Base-by-base conservation (phyloP, 2,888 invertebrate species). In the Steromphala cineraria region DNA sequence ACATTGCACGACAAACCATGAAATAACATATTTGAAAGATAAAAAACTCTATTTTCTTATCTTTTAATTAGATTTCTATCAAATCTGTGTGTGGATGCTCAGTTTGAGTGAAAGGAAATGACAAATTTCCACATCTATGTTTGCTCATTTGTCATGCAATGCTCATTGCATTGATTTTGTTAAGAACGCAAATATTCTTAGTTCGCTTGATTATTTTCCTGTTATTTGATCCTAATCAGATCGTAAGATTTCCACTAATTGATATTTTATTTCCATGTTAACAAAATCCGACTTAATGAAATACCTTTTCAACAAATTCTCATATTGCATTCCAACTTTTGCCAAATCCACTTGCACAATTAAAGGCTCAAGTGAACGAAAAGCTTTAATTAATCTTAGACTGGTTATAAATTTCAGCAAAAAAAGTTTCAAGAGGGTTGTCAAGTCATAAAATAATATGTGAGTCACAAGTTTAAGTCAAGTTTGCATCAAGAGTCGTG, bases 381-480 rank as follows among this genome's bases (percentile, higher is more conserved):
- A 10, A 71, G 17, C 19, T 36, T 36, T 40, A 71, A 71, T 71
- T 71, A 40, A 71, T 71, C 71, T 71, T 13, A 62, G 62, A 62
- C 24, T 31, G 28, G 62, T 31, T 28, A 62, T 62, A 62, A 62
- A 36, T 71, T 71, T 71, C 19, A 31, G 28, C 36, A 36, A 71
- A 71, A n/a, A 40, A 71, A n/a, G 7, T 71, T 71, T 71, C 71
- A 40, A 31, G 40, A 36, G 36, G 19, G 31, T 31, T 71, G 19
- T 10, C 71, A 71, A 71, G 31, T 71, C 71, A 24, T 71, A 36
- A 71, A 71, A 71, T 71, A 71, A 31, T 36, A 71, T 13, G 36
- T 71, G 71, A 71, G 71, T 71, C 71, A 71, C 19, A n/a, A 31
- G 36, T 19, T 71, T 40, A n/a, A 10, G 31, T 36, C 13, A 19